Evolutionary conservation across 2,113 vertebrate genomes (phyloP).

Genomic region (Chauna torquata): DNA sequence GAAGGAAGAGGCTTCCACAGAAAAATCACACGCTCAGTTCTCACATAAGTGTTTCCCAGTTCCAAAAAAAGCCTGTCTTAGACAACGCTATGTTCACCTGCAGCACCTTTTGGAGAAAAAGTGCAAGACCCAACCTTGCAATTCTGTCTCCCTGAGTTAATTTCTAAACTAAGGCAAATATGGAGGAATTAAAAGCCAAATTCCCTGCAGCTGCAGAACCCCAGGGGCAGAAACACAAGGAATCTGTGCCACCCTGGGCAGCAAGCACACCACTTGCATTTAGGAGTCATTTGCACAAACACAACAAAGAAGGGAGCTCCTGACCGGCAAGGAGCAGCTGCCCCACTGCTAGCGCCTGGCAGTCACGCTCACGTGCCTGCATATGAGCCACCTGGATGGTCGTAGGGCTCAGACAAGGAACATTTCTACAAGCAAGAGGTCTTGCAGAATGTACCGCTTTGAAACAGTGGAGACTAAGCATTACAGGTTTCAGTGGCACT

Average conservation of each 20-base stretch:
- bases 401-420: neutral
- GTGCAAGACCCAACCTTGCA: neutral
- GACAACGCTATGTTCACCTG: accelerated
- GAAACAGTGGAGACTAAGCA: neutral
- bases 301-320: neutral
- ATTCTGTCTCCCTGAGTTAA: neutral
- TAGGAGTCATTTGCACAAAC: neutral
- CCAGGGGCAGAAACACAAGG: neutral
- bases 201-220: neutral
- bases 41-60: neutral
- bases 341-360: neutral
- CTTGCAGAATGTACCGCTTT: neutral
- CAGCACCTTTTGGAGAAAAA: neutral
- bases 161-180: neutral
- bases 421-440: neutral
- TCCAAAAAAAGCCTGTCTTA: neutral
- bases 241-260: neutral
- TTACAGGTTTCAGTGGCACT: neutral
- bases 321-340: neutral
- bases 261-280: neutral
- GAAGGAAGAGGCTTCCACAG: neutral
- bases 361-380: neutral
- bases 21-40: neutral
- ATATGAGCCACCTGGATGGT: neutral
- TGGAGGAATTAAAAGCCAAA: neutral